Evolutionary conservation across 2,113 vertebrate genomes (phyloP).

Genomic region (Okapia johnstoni): DNA sequence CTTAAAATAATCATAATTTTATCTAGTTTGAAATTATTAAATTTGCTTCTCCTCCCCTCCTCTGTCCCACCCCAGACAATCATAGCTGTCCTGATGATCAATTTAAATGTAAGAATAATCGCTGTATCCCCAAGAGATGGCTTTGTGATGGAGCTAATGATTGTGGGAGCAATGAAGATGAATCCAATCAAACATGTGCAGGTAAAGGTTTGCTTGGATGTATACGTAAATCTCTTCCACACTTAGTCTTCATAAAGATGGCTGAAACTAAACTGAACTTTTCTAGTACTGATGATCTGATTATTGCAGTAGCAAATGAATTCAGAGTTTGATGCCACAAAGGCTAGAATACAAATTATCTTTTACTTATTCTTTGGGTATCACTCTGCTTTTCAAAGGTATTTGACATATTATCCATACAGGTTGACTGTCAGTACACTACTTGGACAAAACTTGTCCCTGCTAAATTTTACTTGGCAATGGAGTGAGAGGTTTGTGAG

Average conservation of each 20-base stretch:
- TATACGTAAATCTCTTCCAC: neutral
- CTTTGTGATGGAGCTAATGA: constrained; percentile 97
- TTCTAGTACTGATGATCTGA: constrained; percentile 35
- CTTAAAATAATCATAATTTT: constrained; percentile 29
- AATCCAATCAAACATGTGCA: constrained; percentile 93
- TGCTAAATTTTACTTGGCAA: constrained; percentile 42
- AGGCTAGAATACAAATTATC: constrained; percentile 48
- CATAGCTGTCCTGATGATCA: constrained; percentile 94
- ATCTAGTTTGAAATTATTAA: neutral
- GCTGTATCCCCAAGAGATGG: constrained; percentile 97
- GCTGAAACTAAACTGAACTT: neutral
- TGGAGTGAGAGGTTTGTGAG: constrained; percentile 22
- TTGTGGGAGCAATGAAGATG: constrained; percentile 93
- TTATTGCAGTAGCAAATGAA: constrained; percentile 47
- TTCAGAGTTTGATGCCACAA: constrained; percentile 36
- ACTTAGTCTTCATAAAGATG: neutral
- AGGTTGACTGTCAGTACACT: constrained; percentile 15
- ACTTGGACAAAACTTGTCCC: neutral
- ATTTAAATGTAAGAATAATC: constrained; percentile 97
- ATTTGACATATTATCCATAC: constrained; percentile 62
- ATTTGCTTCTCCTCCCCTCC: neutral
- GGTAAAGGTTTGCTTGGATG: constrained; percentile 80
- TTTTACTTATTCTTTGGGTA: constrained; percentile 67
- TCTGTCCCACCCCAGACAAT: constrained; percentile 83
- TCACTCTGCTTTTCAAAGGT: constrained; percentile 59